phyloP scores from a whole-genome alignment of 2,888 invertebrate species.

The Anthrax anthrax region DNA sequence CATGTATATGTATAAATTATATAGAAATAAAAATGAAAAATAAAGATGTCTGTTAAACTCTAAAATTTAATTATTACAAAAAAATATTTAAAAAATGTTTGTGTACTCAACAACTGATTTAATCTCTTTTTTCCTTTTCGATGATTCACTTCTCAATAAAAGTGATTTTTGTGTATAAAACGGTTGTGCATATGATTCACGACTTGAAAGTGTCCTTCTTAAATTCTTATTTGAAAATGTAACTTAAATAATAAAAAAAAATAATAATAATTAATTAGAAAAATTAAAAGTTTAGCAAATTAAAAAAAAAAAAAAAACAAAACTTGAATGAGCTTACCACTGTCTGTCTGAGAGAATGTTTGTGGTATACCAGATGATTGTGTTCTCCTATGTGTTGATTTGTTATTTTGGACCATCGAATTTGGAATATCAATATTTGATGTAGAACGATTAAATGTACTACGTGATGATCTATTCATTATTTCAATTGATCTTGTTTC shows the following conservation, averaged over 20 bases:
- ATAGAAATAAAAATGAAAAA: constrained; percentile 2
- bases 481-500: background rate
- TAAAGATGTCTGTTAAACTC: background rate
- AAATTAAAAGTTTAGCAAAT: background rate
- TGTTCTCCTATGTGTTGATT: constrained; percentile 26
- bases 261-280: background rate
- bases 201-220: background rate
- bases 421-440: constrained; percentile 28
- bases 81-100: background rate
- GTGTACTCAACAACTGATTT: constrained; percentile 24
- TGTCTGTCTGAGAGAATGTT: constrained; percentile 1
- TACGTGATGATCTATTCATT: background rate
- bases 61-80: background rate
- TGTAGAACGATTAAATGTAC: constrained; percentile 28
- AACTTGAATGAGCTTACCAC: background rate
- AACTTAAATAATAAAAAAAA: too few relatives aligned
- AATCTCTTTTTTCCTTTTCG: constrained; percentile 26
- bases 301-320: background rate
- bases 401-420: background rate
- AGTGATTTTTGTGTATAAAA: constrained; percentile 27
- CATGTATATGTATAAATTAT: too few relatives aligned
- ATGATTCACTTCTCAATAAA: constrained; percentile 26
- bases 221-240: background rate
- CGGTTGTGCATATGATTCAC: constrained; percentile 32
- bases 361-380: constrained; percentile 28